A percentile compares a stretch with the other conserved stretches of the same genome.
Evolutionary conservation across 2,113 vertebrate species (phyloP).

Genomic region (Theristicus caerulescens): DNA sequence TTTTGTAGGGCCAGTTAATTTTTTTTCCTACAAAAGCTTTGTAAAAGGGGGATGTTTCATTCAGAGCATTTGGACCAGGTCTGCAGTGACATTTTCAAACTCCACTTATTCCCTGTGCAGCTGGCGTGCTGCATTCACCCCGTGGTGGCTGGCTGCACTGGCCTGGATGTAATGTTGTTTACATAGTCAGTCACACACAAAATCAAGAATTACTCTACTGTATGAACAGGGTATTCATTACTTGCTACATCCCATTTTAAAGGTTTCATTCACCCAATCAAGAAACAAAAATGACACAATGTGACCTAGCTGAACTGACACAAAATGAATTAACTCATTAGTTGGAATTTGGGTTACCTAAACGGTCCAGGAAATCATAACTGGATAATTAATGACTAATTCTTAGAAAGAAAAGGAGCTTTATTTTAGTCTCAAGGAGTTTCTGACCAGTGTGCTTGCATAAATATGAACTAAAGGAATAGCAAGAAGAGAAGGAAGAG

Average conservation of each 20-base stretch:
- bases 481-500: neutral
- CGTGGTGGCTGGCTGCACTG: neutral
- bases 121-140: neutral
- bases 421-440: neutral
- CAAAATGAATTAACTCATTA: neutral
- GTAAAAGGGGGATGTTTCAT: neutral
- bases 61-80: neutral
- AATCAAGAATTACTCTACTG: neutral
- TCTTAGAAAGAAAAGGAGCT: neutral
- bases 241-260: neutral
- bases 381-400: neutral
- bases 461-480: neutral
- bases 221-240: slow-evolving; percentile 21
- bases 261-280: neutral
- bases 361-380: neutral
- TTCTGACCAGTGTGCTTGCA: neutral
- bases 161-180: slow-evolving; percentile 31
- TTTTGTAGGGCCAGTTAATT: neutral
- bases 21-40: neutral
- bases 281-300: neutral
- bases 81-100: neutral
- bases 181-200: neutral
- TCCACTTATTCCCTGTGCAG: neutral
- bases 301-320: neutral
- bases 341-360: neutral